Evolutionary conservation across 2,797 vertebrate species (phyloP).

Genomic region (Falco peregrinus): DNA sequence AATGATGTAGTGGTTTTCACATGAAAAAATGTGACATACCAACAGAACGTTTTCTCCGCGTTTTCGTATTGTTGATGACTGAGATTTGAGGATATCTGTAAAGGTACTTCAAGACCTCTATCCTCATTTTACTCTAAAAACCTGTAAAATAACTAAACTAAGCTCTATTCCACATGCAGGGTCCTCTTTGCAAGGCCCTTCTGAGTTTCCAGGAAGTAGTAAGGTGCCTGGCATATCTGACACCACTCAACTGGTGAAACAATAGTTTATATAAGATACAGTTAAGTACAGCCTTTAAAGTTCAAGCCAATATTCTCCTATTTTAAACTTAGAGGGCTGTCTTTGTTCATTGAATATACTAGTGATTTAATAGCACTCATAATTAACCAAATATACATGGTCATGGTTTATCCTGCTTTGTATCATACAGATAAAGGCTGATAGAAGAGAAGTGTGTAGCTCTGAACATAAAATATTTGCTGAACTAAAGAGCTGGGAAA

Average conservation of each 20-base stretch:
- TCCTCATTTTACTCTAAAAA: not conserved
- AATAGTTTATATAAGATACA: not conserved
- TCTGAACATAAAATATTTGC: conserved; percentile 20
- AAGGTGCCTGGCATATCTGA: not conserved
- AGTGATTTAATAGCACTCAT: conserved; percentile 32
- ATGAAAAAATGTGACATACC: not conserved
- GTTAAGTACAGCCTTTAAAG: conserved; percentile 37
- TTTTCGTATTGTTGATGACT: not conserved
- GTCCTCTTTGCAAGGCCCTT: not conserved
- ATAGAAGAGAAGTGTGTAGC: not conserved
- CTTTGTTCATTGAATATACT: not conserved
- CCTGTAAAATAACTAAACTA: not conserved
- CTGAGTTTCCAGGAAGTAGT: not conserved
- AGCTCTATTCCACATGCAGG: not conserved
- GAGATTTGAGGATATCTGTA: not conserved
- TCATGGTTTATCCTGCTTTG: conserved; percentile 46
- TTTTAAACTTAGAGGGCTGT: not conserved
- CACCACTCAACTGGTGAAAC: not conserved
- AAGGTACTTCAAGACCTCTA: not conserved
- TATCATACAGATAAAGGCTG: conserved; percentile 45
- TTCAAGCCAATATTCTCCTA: not conserved
- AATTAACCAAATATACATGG: not conserved
- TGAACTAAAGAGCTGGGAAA: not conserved
- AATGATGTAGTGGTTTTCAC: not conserved
- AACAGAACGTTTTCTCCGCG: not conserved